Percentiles rank a stretch among this genome's conserved stretches.
Conservation (phyloP, 2,797 vertebrate species). For the Alcedo atthis region DNA sequence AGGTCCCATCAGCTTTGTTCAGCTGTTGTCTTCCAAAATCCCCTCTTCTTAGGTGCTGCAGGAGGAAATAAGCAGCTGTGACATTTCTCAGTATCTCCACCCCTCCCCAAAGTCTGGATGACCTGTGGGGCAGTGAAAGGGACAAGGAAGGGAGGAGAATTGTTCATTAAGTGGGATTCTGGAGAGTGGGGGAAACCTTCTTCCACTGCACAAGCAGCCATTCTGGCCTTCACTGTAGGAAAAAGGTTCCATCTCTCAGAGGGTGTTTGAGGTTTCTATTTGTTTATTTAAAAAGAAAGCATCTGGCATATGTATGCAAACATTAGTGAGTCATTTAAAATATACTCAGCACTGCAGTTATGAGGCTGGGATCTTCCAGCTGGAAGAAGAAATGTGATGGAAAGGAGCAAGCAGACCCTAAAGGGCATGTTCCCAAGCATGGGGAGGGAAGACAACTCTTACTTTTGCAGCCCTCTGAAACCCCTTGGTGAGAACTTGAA, state of each 20-base stretch:
- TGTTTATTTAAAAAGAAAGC: slow-evolving; percentile 16
- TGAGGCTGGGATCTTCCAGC: background rate
- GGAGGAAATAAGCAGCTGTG: background rate
- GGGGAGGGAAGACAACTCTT: background rate
- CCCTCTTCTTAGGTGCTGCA: background rate
- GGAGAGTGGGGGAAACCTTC: background rate
- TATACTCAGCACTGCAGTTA: background rate
- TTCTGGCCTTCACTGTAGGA: background rate
- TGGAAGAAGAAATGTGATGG: background rate
- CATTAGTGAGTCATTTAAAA: slow-evolving; percentile 14
- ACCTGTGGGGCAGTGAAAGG: background rate
- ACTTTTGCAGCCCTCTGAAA: background rate
- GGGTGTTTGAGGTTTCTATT: slow-evolving; percentile 14
- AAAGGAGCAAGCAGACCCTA: background rate
- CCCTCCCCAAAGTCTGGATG: background rate
- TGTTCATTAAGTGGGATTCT: background rate
- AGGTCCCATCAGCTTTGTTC: background rate
- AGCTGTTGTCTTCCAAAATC: background rate
- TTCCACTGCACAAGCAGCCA: background rate
- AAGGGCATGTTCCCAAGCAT: background rate
- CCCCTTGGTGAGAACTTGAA: background rate
- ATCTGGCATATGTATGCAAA: slow-evolving; percentile 34
- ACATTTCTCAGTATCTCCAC: background rate
- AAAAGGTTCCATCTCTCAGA: background rate
- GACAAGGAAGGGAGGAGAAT: background rate